Conservation (phyloP, 2,888 invertebrate species). For the Stenotaenia linearis region DNA sequence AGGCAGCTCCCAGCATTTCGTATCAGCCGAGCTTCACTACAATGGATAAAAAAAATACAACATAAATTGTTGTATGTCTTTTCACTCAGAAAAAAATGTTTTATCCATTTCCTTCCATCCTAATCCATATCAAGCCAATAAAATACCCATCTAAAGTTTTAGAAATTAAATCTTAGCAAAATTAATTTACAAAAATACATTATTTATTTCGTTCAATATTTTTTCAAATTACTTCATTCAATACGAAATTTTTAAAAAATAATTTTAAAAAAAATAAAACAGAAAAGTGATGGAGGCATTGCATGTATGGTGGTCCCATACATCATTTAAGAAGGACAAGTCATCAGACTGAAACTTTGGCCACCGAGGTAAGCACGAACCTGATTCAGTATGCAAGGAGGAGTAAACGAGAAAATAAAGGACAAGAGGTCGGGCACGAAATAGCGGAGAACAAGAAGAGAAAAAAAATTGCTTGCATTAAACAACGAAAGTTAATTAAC, state of each 20-base stretch:
- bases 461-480: neutral
- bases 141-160: neutral
- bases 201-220: neutral
- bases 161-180: neutral
- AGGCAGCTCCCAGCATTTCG: neutral
- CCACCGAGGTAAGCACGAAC: constrained; percentile 18
- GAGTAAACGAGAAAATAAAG: constrained; percentile 3
- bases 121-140: neutral
- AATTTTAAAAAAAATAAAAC: neutral
- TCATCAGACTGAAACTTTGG: constrained; percentile 8
- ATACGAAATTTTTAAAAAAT: too few relatives aligned
- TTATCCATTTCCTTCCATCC: neutral
- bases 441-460: neutral
- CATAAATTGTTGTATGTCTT: neutral
- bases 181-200: neutral
- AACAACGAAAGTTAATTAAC: constrained; percentile 19
- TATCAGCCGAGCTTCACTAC: constrained; percentile 6
- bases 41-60: neutral
- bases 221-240: neutral
- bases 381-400: constrained; percentile 14
- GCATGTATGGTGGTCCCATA: constrained; percentile 14
- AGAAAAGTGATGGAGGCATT: neutral
- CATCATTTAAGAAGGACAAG: constrained; percentile 13
- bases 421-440: constrained; percentile 18
- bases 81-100: neutral